These are phyloP conservation scores for Ptycholaimellus sp. DNA, from an alignment of 2,888 invertebrate genomes.

Conservation along the genomic window DNA sequence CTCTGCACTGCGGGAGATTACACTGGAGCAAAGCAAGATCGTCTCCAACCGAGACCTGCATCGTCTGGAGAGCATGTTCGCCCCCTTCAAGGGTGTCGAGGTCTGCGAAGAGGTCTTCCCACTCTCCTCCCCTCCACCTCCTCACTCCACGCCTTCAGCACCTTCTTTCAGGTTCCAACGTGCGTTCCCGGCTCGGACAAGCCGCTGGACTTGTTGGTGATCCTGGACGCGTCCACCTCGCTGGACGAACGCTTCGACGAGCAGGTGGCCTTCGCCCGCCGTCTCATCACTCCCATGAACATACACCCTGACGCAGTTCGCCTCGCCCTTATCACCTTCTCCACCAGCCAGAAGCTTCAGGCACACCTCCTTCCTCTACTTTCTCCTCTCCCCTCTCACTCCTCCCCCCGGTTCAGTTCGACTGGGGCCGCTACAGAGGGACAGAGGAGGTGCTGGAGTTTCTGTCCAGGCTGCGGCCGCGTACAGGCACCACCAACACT, in stretches of 20 bases:
- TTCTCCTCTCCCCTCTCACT: no score
- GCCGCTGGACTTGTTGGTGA: constrained; percentile 18
- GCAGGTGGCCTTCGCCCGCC: constrained; percentile 15
- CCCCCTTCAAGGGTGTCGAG: constrained; percentile 17
- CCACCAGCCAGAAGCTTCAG: no score
- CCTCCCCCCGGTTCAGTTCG: no score
- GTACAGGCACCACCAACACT: constrained; percentile 15
- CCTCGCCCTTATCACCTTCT: no score
- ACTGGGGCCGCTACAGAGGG: constrained; percentile 14
- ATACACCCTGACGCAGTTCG: constrained; percentile 21
- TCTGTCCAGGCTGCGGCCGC: background rate
- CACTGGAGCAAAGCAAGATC: constrained; percentile 11
- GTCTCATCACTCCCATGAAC: constrained; percentile 19
- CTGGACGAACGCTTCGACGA: constrained; percentile 17
- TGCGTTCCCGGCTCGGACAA: constrained; percentile 21
- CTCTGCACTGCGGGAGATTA: constrained; percentile 15
- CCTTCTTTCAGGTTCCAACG: constrained; percentile 8
- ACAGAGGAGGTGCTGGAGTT: background rate
- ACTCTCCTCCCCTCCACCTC: background rate
- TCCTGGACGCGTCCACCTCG: constrained; percentile 21
- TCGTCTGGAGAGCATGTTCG: constrained; percentile 16
- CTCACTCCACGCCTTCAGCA: background rate
- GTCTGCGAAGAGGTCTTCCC: constrained; percentile 16
- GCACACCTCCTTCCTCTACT: no score
- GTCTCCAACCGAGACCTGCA: constrained; percentile 19